Conservation (phyloP, 1,140 invertebrate genomes). For the Trichomalopsis sarcophagae region DNA sequence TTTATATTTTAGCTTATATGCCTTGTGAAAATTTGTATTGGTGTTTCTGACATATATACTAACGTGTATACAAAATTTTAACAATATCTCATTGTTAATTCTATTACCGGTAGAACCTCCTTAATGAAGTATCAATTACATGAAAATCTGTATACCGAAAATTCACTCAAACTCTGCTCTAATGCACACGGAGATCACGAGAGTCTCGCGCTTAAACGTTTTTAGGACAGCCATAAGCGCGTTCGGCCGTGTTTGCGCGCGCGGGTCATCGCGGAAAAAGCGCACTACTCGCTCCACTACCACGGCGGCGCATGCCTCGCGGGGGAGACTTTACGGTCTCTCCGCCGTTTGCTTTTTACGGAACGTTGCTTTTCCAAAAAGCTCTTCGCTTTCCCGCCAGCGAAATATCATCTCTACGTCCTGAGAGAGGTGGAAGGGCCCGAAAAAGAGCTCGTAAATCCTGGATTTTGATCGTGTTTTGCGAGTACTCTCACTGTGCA, state of each 20-base stretch:
- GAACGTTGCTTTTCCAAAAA: constrained; percentile 34
- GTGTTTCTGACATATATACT: no score
- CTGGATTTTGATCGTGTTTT: not conserved
- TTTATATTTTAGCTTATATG: no score
- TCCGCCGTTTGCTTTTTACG: constrained; percentile 17
- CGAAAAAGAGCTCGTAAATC: not conserved
- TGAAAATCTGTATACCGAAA: not conserved
- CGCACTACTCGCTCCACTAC: not conserved
- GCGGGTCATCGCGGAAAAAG: constrained; percentile 8
- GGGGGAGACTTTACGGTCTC: constrained; percentile 17
- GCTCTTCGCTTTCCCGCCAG: not conserved
- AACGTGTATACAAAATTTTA: no score
- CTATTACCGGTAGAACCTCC: no score
- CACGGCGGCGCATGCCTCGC: not conserved
- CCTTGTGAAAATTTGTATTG: no score
- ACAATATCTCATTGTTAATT: no score
- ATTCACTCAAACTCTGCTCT: not conserved
- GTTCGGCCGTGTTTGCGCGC: not conserved
- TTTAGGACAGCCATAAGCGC: not conserved
- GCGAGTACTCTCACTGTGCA: not conserved
- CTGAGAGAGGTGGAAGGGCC: not conserved
- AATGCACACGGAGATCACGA: not conserved
- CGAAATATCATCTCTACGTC: not conserved
- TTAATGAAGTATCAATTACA: no score
- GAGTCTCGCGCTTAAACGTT: not conserved